A percentile compares a stretch with the other conserved stretches of the same genome.
phyloP scores from a whole-genome alignment of 2,113 vertebrate genomes.

The Willisornis vidua region DNA sequence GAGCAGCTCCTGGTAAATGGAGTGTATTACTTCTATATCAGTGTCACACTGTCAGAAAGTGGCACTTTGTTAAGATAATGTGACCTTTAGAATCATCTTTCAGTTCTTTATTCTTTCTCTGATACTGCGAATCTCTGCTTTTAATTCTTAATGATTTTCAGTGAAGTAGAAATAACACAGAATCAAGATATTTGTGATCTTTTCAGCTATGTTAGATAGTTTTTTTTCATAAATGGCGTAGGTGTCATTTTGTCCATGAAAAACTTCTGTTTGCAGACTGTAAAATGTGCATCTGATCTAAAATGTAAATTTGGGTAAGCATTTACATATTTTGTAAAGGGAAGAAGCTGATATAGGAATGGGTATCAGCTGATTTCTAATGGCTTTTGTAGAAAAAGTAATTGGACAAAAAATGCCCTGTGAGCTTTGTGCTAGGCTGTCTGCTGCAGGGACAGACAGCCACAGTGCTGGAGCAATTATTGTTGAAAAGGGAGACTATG shows the following conservation, averaged over 20 bases:
- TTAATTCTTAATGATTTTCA: slow-evolving; percentile 59
- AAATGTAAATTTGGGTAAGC: slow-evolving; percentile 26
- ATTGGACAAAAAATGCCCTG: neutral
- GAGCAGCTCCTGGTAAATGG: slow-evolving; percentile 58
- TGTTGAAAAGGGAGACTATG: neutral
- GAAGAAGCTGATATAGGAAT: neutral
- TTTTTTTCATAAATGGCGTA: slow-evolving; percentile 11
- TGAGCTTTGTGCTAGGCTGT: neutral
- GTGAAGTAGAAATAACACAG: slow-evolving; percentile 40
- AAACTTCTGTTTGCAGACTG: slow-evolving; percentile 29
- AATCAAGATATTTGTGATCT: neutral
- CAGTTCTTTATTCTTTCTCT: slow-evolving; percentile 60
- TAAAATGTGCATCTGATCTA: slow-evolving; percentile 1
- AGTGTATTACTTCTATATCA: slow-evolving; percentile 62
- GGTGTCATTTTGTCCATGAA: slow-evolving; percentile 27
- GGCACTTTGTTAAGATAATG: slow-evolving; percentile 80
- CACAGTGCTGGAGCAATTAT: neutral
- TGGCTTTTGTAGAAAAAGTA: neutral
- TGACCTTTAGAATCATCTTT: slow-evolving; percentile 79
- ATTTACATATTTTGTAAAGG: slow-evolving; percentile 32
- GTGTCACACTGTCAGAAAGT: slow-evolving; percentile 71
- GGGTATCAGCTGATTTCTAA: neutral
- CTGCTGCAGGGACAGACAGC: neutral
- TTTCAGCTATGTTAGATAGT: neutral
- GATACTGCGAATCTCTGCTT: slow-evolving; percentile 38